Evolutionary conservation across 2,797 vertebrate species (phyloP).

Genomic region (Atherinosoma microstoma): DNA sequence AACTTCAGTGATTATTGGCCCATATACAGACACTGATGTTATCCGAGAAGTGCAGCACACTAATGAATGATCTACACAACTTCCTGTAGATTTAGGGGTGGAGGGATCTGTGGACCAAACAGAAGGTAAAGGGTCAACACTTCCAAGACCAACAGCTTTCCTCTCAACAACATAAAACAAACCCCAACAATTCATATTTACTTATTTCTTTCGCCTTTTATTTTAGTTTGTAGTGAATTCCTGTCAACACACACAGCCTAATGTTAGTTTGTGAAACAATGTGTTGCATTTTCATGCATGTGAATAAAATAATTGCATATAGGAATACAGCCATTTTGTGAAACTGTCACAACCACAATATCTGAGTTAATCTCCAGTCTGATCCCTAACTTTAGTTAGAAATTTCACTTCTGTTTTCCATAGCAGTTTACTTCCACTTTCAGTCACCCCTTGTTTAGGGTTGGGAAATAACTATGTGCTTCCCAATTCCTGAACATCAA

Average conservation of each 20-base stretch:
- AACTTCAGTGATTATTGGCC: conserved; percentile 48
- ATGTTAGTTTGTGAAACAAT: too few species aligned
- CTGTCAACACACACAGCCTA: background rate
- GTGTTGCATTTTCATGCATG: too few species aligned
- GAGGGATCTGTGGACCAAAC: conserved; percentile 55
- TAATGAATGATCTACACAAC: conserved; percentile 46
- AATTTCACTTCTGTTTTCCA: too few species aligned
- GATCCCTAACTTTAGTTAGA: too few species aligned
- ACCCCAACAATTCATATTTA: background rate
- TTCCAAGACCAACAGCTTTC: conserved; percentile 52
- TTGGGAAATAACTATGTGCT: too few species aligned
- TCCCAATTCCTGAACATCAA: too few species aligned
- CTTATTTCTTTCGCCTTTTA: background rate
- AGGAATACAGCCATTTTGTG: too few species aligned
- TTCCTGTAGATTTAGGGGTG: conserved; percentile 58
- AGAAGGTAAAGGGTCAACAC: conserved; percentile 48
- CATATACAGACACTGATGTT: conserved; percentile 39
- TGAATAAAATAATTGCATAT: too few species aligned
- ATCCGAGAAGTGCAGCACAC: conserved; percentile 40
- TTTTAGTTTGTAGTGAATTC: background rate
- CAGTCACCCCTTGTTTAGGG: too few species aligned
- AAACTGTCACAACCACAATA: too few species aligned
- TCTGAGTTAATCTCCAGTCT: too few species aligned
- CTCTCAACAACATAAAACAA: conserved; percentile 43
- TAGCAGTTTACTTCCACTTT: too few species aligned